phyloP scores from a whole-genome alignment of 2,888 invertebrate species.

The Hydroisotoma schaefferi region DNA sequence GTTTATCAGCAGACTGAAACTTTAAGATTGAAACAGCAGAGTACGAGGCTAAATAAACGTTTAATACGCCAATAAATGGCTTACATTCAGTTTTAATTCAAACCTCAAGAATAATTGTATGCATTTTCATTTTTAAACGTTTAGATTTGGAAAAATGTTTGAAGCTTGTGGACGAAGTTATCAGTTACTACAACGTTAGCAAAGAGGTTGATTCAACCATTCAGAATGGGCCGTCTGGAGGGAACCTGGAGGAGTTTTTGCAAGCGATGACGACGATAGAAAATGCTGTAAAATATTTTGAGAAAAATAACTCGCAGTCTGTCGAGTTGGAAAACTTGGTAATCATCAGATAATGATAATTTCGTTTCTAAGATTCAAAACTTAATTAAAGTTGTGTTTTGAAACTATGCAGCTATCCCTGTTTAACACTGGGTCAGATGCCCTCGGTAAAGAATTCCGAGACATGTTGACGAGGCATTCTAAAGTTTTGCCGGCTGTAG shows the following conservation, averaged over 20 bases:
- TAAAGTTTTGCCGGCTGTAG: conserved; percentile 77
- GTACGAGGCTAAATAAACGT: conserved; percentile 56
- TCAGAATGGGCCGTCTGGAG: conserved; percentile 73
- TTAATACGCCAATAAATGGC: neutral
- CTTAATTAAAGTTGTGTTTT: neutral
- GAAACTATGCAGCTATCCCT: conserved; percentile 59
- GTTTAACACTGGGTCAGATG: conserved; percentile 77
- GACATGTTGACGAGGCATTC: conserved; percentile 80
- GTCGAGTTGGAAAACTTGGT: conserved; percentile 88
- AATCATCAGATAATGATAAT: neutral
- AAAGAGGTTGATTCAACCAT: conserved; percentile 84
- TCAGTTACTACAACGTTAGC: conserved; percentile 92
- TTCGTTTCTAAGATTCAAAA: neutral
- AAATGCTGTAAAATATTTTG: conserved; percentile 85
- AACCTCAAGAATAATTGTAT: conserved; percentile 5
- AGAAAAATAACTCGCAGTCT: conserved; percentile 86
- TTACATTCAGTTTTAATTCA: neutral
- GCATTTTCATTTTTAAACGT: conserved; percentile 21
- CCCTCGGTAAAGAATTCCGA: conserved; percentile 82
- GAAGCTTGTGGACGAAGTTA: conserved; percentile 83
- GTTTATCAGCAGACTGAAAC: conserved; percentile 93
- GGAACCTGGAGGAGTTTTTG: conserved; percentile 58
- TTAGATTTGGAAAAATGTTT: conserved; percentile 88
- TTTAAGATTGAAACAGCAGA: conserved; percentile 84
- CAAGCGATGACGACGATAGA: conserved; percentile 79